These are phyloP conservation scores for Tragulus kanchil DNA, from an alignment of 2,113 vertebrate genomes.

Conservation along the genomic window DNA sequence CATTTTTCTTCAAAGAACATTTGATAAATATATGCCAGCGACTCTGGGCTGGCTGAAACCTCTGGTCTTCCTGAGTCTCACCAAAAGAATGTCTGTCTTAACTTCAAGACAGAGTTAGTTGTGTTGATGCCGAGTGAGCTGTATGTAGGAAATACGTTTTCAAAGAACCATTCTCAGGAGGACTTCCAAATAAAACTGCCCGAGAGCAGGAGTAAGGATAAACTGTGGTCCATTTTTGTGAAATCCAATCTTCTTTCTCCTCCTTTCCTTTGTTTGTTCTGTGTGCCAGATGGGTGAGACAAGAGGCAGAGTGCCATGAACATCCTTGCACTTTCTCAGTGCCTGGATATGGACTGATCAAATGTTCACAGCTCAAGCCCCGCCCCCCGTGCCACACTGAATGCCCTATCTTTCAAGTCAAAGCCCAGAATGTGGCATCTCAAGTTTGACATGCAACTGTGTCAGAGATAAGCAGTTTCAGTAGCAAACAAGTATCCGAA, in stretches of 20 bases:
- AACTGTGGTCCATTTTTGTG: slow-evolving; percentile 48
- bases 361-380: background rate
- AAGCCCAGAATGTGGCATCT: background rate
- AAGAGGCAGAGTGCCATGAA: slow-evolving; percentile 13
- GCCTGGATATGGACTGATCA: slow-evolving; percentile 18
- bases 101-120: background rate
- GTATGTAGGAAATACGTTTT: background rate
- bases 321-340: background rate
- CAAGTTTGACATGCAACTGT: background rate
- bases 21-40: slow-evolving; percentile 40
- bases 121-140: slow-evolving; percentile 29
- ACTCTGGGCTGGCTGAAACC: background rate
- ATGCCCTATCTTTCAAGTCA: slow-evolving; percentile 41
- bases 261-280: slow-evolving; percentile 65
- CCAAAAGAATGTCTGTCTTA: slow-evolving; percentile 58
- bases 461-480: slow-evolving; percentile 55
- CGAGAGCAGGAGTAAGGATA: slow-evolving; percentile 35
- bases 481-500: slow-evolving; percentile 4
- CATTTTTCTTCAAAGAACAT: slow-evolving; percentile 45
- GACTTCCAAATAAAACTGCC: slow-evolving; percentile 11
- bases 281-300: slow-evolving; percentile 46
- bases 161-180: slow-evolving; percentile 37
- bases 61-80: slow-evolving; percentile 43
- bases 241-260: slow-evolving; percentile 57
- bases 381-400: background rate